phyloP scores from a whole-genome alignment of 2,113 vertebrate genomes.

The Solea solea region DNA sequence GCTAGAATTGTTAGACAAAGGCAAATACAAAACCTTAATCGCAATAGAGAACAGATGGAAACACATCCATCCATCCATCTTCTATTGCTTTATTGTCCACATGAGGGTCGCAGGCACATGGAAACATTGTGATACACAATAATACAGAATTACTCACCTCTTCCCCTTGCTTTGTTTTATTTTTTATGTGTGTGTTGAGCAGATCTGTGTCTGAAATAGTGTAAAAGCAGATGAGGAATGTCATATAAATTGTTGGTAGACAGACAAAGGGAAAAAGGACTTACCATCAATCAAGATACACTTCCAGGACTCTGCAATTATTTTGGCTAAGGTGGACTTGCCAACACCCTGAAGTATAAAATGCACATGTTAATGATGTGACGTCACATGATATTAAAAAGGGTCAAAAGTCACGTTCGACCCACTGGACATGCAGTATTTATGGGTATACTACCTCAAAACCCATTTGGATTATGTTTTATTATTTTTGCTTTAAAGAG shows the following conservation, averaged over 20 bases:
- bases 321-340: conserved; percentile 89
- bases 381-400: background rate
- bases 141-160: conserved; percentile 78
- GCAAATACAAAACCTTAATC: background rate
- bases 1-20: conserved; percentile 68
- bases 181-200: conserved; percentile 81
- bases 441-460: too few species aligned
- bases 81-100: too few species aligned
- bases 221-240: conserved; percentile 11
- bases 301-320: conserved; percentile 86
- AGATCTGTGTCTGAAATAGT: conserved; percentile 85
- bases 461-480: too few species aligned
- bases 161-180: conserved; percentile 80
- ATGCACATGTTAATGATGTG: background rate
- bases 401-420: background rate
- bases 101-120: too few species aligned
- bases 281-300: conserved; percentile 91
- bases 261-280: background rate
- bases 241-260: background rate
- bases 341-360: conserved; percentile 86
- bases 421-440: too few species aligned
- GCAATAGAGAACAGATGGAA: background rate
- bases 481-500: background rate
- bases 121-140: background rate
- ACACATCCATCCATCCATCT: background rate